Evolutionary conservation across 2,797 vertebrate genomes (phyloP), one percentile per base, ranked within the genome.

Genomic region (Pantherophis vulpinus): DNA sequence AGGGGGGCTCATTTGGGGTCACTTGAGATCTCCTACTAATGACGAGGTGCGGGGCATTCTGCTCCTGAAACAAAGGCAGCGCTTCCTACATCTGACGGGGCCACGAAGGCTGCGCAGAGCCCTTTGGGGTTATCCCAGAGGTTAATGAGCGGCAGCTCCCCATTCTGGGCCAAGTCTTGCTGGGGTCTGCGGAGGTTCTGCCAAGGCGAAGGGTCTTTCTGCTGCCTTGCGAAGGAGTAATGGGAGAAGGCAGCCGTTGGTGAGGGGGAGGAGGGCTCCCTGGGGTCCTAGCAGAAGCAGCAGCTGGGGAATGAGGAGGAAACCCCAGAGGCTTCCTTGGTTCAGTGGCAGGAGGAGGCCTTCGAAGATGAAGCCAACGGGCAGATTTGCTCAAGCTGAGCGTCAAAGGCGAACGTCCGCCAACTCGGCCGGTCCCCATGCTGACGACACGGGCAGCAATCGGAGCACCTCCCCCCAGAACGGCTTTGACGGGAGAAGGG

Each of bases 301-400:
- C 4, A 47, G 5, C 93, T 11, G 90, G 94, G 91, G 94, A 95
- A 95, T 91, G 7, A 88, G 93, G 87, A 47, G 23, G 37, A 66
- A 66, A 89, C 47, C 94, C 92, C 92, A 94, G 87, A 61, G 25
- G 51, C 94, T 9, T 94, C 66, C 56, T 37, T 92, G 54, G 27
- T 7, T 56, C 89, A 91, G 5, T 83, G 91, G 89, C 94, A 93
- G 95, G 93, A 47, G 79, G 29, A 9, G 93, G 91, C 87, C 91
- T 90, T n/a, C 66, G 29, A 92, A 63, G 60, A 8, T 27, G 1
- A 27, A 63, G 60, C 25, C 10, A 2, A 27, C 60, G 92, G 87
- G 61, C 55, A 93, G 16, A 42, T 0, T 51, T 89, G 89, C 88
- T 91, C 63, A 47, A 92, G 83, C 83, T 1, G 47, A 93, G 58